Evolutionary conservation across 2,888 invertebrate species (phyloP), one percentile per base, ranked within the genome.

Genomic region (Orthosia incerta): DNA sequence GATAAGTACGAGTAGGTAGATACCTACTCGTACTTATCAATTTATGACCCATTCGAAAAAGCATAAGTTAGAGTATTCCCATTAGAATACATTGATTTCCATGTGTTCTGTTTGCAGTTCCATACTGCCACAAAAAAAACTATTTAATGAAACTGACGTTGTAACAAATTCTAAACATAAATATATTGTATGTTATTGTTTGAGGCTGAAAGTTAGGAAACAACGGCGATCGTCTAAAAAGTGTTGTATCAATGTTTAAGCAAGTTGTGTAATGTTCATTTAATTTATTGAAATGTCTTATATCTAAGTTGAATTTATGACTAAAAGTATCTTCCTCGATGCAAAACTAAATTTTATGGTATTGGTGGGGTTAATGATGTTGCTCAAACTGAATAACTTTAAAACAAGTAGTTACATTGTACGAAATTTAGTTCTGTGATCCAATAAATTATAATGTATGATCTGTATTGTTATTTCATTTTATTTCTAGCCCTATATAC

Each of bases 351-450:
- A 86, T 84, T 87, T 85, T 88, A 86, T 87, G 87, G 86, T 89
- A 90, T 92, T 89, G 90, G 87, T 92, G 92, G 93, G 91, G 90
- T 92, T 91, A 92, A 93, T 92, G 91, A 93, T 93, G 93, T 95
- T 95, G 95, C 95, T 95, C 95, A 95, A 95, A 94, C 93, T 92
- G 91, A 93, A 91, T 92, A 92, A 94, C 91, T 94, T 93, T 93
- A 93, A 92, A 86, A 91, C 86, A 91, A 91, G 94, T 94, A 95
- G 94, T 89, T 89, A 94, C 90, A 92, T 90, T 94, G 91, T 94
- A 94, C 91, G 91, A 93, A 92, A 93, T 94, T 95, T 95, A 93
- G 94, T 95, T 95, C 92, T 95, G 95, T 95, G 94, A 95, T 95
- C 93, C 91, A 95, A 93, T 93, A 93, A 94, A 93, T 90, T 92